These are phyloP conservation scores for Drosophila santomea DNA, from an alignment of 1,140 invertebrate genomes.

Conservation along the genomic window DNA sequence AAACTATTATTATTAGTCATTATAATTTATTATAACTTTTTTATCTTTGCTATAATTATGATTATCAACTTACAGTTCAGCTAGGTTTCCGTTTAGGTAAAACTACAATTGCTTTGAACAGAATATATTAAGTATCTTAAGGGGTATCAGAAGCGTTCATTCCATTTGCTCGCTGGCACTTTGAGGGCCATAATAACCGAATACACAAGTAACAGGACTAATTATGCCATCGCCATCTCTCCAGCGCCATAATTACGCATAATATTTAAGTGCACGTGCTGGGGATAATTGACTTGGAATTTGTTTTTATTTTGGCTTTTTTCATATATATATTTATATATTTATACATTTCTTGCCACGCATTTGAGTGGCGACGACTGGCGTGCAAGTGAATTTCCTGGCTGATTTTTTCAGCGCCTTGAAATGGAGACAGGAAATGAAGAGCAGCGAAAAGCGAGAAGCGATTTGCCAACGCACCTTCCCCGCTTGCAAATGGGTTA, in stretches of 20 bases:
- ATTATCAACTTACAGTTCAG: neutral
- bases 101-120: too few species aligned
- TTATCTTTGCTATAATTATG: neutral
- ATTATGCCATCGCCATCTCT: slow-evolving; percentile 66
- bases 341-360: neutral
- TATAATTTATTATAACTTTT: too few species aligned
- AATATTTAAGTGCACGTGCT: slow-evolving; percentile 61
- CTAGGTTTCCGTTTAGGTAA: too few species aligned
- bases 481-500: slow-evolving; percentile 11
- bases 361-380: neutral
- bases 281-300: slow-evolving; percentile 38
- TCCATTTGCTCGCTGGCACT: slow-evolving; percentile 24
- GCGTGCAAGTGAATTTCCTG: slow-evolving; percentile 25
- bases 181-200: slow-evolving; percentile 10
- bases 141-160: neutral
- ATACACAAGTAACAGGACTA: slow-evolving; percentile 44
- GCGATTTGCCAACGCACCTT: slow-evolving; percentile 35
- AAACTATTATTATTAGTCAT: neutral
- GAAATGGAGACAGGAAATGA: slow-evolving; percentile 46
- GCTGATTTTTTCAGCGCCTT: slow-evolving; percentile 14
- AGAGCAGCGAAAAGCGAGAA: slow-evolving; percentile 28
- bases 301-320: neutral
- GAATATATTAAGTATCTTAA: neutral
- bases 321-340: neutral
- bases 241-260: slow-evolving; percentile 65